These are phyloP conservation scores for Selenia dentaria DNA, from an alignment of 2,888 invertebrate species.

Conservation along the genomic window DNA sequence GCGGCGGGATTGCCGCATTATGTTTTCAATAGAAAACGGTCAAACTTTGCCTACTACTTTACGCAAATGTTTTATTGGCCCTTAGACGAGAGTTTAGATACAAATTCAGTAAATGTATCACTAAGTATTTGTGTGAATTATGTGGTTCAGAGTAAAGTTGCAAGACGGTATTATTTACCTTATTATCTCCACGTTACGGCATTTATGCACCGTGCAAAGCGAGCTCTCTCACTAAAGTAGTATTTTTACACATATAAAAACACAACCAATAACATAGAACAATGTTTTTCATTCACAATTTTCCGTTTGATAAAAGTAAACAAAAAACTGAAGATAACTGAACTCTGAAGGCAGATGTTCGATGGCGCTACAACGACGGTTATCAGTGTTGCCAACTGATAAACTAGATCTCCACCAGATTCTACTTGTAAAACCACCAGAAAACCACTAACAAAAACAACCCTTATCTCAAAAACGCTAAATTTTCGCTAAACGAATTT, in stretches of 20 bases:
- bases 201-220: constrained; percentile 8
- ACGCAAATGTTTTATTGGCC: too few species aligned
- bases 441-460: too few species aligned
- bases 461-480: too few species aligned
- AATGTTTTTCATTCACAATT: constrained; percentile 59
- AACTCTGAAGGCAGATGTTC: constrained; percentile 67
- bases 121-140: constrained; percentile 7
- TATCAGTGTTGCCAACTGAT: too few species aligned
- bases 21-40: too few species aligned
- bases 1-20: too few species aligned
- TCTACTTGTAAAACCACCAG: too few species aligned
- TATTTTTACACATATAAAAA: constrained; percentile 17
- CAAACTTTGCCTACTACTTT: too few species aligned
- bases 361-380: constrained; percentile 42
- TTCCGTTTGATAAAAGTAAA: constrained; percentile 54
- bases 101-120: constrained; percentile 2
- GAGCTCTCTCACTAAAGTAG: neutral
- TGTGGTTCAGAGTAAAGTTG: neutral
- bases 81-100: neutral
- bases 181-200: constrained; percentile 12
- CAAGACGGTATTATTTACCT: constrained; percentile 21
- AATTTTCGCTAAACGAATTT: too few species aligned
- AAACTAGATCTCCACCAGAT: too few species aligned
- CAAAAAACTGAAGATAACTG: constrained; percentile 59
- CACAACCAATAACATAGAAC: constrained; percentile 13